These are phyloP conservation scores for Minunthozetes semirufus DNA, from an alignment of 2,888 invertebrate genomes.

Conservation along the genomic window DNA sequence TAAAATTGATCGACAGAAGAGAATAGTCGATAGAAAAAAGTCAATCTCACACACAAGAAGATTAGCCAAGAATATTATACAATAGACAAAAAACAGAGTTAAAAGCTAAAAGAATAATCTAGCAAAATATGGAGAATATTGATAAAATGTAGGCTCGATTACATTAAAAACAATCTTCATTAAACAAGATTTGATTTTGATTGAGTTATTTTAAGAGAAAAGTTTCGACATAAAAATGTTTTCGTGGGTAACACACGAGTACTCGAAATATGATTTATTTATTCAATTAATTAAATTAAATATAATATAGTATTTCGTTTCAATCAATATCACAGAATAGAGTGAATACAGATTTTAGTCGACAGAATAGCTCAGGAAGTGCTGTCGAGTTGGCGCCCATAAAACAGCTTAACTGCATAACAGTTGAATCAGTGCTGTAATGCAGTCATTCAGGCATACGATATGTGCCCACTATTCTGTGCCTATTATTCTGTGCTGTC, in stretches of 20 bases:
- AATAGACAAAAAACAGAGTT: too few relatives aligned
- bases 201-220: background rate
- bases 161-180: too few relatives aligned
- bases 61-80: too few relatives aligned
- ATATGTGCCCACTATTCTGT: background rate
- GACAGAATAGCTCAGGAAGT: background rate
- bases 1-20: too few relatives aligned
- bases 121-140: too few relatives aligned
- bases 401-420: conserved; percentile 2
- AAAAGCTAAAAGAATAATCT: too few relatives aligned
- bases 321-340: background rate
- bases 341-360: background rate
- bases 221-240: background rate
- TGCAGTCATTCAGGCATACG: background rate
- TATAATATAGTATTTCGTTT: background rate
- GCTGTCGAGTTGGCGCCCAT: background rate
- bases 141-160: too few relatives aligned
- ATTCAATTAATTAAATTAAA: conserved; percentile 28
- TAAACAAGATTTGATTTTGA: too few relatives aligned
- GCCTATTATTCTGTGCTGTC: background rate
- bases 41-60: too few relatives aligned
- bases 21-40: too few relatives aligned
- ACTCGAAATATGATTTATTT: conserved; percentile 6
- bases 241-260: background rate
- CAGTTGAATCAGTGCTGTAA: background rate